These are phyloP conservation scores for Knipowitschia caucasica DNA, from an alignment of 2,797 vertebrate genomes.

Conservation along the genomic window DNA sequence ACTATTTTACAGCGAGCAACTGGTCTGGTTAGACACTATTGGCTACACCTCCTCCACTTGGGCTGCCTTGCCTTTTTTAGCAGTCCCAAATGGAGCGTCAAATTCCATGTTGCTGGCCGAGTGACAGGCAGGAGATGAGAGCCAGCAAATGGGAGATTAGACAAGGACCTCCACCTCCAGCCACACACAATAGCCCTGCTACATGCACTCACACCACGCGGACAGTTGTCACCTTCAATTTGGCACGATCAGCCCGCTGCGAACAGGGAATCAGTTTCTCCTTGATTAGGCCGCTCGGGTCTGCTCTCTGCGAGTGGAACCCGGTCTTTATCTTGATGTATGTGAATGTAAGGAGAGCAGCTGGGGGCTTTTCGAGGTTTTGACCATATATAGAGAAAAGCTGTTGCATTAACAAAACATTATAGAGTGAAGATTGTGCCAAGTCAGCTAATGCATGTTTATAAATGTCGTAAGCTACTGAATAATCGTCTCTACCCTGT, in stretches of 20 bases:
- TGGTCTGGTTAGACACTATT: conserved; percentile 79
- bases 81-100: conserved; percentile 84
- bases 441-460: background rate
- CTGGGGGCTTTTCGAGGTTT: conserved; percentile 20
- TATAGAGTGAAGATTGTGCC: background rate
- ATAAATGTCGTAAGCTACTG: background rate
- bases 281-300: conserved; percentile 14
- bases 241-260: conserved; percentile 40
- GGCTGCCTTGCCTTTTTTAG: conserved; percentile 96
- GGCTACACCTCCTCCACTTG: conserved; percentile 86
- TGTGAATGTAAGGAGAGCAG: conserved; percentile 18
- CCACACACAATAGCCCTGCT: conserved; percentile 53
- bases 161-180: conserved; percentile 56
- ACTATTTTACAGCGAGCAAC: conserved; percentile 75
- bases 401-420: background rate
- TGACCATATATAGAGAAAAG: conserved; percentile 24
- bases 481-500: background rate
- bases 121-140: conserved; percentile 84
- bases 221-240: conserved; percentile 66
- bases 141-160: conserved; percentile 86
- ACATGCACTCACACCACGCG: conserved; percentile 35
- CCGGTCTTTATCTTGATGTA: conserved; percentile 8
- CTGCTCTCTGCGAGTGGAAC: conserved; percentile 1
- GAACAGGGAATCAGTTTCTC: conserved; percentile 41
- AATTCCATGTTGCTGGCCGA: conserved; percentile 86